Percentiles rank a stretch among this genome's conserved stretches.
These are phyloP conservation scores for Bombycilla garrulus DNA, from an alignment of 2,113 vertebrate genomes.

Conservation along the genomic window DNA sequence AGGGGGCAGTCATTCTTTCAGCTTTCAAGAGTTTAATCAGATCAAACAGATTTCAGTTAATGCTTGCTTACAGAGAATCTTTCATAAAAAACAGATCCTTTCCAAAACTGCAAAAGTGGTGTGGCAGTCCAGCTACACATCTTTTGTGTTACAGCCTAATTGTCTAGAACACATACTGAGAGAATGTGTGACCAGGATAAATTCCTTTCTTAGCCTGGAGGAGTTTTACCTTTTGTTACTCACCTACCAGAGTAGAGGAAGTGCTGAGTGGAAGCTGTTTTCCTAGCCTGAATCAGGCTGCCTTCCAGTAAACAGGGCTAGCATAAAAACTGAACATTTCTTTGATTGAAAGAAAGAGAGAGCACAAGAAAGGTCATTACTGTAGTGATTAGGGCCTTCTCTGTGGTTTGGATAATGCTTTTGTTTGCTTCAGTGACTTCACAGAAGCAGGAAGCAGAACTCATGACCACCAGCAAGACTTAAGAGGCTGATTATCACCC, in stretches of 20 bases:
- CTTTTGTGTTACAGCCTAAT: slow-evolving; percentile 6
- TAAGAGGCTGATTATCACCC: background rate
- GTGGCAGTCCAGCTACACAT: background rate
- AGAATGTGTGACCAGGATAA: background rate
- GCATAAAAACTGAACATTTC: too few species aligned
- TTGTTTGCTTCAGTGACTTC: background rate
- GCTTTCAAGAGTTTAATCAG: background rate
- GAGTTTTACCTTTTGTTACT: background rate
- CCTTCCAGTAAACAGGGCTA: background rate
- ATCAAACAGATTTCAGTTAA: background rate
- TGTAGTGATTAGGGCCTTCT: background rate
- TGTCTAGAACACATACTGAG: background rate
- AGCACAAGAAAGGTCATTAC: background rate
- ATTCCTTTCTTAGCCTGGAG: background rate
- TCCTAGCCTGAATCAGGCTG: background rate
- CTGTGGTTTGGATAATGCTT: background rate
- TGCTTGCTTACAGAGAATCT: background rate
- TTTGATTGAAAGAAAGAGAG: background rate
- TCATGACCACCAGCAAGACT: background rate
- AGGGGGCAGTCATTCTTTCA: background rate
- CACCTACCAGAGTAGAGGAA: accelerated
- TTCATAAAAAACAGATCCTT: background rate
- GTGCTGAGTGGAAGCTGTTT: background rate
- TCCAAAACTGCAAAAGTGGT: background rate
- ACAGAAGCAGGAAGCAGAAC: background rate